phyloP scores from a whole-genome alignment of 2,888 invertebrate species.

The Ormyrus pomaceus region DNA sequence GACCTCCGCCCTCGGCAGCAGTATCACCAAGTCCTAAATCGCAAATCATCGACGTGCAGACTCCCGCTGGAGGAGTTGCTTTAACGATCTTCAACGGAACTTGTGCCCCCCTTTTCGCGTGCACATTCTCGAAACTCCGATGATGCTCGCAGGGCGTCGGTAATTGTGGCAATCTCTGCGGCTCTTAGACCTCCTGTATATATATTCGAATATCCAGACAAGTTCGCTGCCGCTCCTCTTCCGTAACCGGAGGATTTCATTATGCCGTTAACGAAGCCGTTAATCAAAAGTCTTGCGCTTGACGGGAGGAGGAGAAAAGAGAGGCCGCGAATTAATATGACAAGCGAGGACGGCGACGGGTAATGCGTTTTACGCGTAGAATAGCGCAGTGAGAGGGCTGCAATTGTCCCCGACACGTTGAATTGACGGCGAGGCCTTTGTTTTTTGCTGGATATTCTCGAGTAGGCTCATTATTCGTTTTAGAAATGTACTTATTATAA shows the following conservation, averaged over 20 bases:
- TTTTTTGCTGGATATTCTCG: no score
- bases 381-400: no score
- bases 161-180: constrained; percentile 49
- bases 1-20: no score
- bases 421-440: no score
- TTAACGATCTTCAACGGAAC: constrained; percentile 27
- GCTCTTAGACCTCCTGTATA: neutral
- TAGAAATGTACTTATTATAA: no score
- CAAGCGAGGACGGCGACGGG: constrained; percentile 20
- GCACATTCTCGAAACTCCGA: neutral
- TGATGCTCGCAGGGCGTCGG: neutral
- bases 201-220: neutral
- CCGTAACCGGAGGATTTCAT: constrained; percentile 37
- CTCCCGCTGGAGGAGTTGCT: neutral
- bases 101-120: neutral
- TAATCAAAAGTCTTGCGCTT: constrained; percentile 49
- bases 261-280: constrained; percentile 52
- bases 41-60: no score
- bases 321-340: constrained; percentile 45
- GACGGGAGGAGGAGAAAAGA: constrained; percentile 14
- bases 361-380: neutral
- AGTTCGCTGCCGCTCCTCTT: neutral
- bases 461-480: no score
- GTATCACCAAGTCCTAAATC: no score
- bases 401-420: no score